Evolutionary conservation across 2,797 vertebrate species (phyloP).

Genomic region (Phylloscopus collybita): DNA sequence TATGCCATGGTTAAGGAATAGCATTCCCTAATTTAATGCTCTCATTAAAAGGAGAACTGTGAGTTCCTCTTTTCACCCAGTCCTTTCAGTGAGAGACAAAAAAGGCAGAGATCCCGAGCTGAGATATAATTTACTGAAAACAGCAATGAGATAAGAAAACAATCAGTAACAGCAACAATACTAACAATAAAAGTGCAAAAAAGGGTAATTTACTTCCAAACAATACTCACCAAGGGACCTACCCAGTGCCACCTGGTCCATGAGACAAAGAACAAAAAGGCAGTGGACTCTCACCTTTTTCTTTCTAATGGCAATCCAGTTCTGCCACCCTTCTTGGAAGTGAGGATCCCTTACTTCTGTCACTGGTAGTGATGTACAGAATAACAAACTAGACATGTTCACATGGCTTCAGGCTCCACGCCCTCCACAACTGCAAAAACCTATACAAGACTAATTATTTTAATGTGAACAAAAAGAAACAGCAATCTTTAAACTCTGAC

Average conservation of each 20-base stretch:
- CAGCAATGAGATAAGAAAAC: background rate
- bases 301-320: background rate
- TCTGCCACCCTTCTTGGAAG: no score
- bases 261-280: background rate
- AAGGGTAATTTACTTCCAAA: background rate
- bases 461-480: background rate
- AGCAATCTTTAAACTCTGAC: background rate
- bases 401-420: accelerated
- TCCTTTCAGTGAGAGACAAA: background rate
- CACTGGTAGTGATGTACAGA: accelerated
- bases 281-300: background rate
- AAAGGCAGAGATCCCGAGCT: background rate
- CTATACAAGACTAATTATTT: background rate
- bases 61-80: background rate
- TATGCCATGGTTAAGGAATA: accelerated
- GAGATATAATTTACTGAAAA: background rate
- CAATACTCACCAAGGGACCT: accelerated
- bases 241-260: accelerated
- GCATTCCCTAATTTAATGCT: background rate
- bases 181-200: background rate
- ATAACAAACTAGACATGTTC: background rate
- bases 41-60: background rate
- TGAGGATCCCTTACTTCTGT: background rate
- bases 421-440: background rate
- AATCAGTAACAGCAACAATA: background rate